Evolutionary conservation across 2,113 vertebrate genomes (phyloP).

Genomic region (Callorhinus ursinus): DNA sequence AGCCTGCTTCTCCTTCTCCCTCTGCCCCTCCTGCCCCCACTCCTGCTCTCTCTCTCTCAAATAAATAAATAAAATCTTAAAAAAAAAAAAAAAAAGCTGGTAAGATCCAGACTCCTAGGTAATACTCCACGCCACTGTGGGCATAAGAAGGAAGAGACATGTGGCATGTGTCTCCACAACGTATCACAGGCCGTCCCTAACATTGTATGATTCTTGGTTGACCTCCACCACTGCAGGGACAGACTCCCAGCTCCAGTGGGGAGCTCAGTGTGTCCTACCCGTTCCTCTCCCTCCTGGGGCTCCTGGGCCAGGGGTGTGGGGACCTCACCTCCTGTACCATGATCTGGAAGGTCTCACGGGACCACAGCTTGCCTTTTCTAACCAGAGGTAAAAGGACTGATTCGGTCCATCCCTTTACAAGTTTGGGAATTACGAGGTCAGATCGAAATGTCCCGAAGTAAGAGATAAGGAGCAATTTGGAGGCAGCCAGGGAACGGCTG

Average conservation of each 20-base stretch:
- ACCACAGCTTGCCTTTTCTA: not conserved
- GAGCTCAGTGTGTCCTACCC: not conserved
- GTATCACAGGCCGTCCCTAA: not conserved
- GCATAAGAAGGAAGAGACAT: not conserved
- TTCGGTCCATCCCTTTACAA: not conserved
- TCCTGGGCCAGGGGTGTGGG: not conserved
- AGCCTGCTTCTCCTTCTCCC: not conserved
- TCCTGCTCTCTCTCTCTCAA: not conserved
- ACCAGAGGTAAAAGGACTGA: not conserved
- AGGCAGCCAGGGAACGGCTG: not conserved
- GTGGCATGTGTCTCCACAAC: fast-evolving
- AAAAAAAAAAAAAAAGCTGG: not conserved
- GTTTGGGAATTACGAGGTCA: not conserved
- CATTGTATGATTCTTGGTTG: not conserved
- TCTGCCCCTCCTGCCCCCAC: not conserved
- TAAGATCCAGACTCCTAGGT: not conserved
- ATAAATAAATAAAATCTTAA: not conserved
- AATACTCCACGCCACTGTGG: fast-evolving
- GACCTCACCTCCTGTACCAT: not conserved
- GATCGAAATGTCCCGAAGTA: not conserved
- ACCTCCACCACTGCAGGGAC: not conserved
- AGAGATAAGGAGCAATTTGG: not conserved
- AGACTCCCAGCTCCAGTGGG: not conserved
- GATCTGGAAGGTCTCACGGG: not conserved
- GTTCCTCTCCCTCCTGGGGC: not conserved